A percentile compares a stretch with the other conserved stretches of the same genome.
Conservation (phyloP, 2,113 vertebrate genomes). For the Athene noctua region DNA sequence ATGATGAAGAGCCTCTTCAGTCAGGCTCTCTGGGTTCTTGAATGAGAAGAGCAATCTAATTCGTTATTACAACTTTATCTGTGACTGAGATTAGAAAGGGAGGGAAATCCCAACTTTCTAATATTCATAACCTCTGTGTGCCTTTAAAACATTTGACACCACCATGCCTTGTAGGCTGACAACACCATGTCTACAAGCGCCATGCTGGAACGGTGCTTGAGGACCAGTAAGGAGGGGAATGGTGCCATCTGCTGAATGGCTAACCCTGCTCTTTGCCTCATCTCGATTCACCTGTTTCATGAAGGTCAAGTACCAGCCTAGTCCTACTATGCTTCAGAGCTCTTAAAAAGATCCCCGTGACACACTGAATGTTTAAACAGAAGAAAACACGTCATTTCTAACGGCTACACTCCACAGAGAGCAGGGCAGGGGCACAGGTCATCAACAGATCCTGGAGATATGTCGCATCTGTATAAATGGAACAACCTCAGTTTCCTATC, state of each 20-base stretch:
- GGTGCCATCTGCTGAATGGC: background rate
- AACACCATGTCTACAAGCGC: background rate
- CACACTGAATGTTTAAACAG: background rate
- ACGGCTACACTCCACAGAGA: background rate
- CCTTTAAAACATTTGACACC: background rate
- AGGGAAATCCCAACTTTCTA: background rate
- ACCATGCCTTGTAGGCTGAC: background rate
- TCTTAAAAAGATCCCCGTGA: background rate
- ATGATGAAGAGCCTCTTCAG: background rate
- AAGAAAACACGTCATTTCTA: background rate
- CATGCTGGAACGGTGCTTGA: accelerated
- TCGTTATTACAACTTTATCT: background rate
- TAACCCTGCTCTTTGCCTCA: background rate
- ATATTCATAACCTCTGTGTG: no score
- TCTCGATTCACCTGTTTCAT: accelerated
- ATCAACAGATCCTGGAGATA: background rate
- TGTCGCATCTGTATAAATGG: background rate
- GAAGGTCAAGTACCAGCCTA: background rate
- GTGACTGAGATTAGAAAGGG: background rate
- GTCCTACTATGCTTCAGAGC: background rate
- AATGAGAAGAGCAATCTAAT: background rate
- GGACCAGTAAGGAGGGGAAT: background rate
- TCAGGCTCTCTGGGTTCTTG: background rate
- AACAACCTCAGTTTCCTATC: background rate
- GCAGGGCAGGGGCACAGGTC: background rate